Percentiles rank a stretch among this genome's conserved stretches.
Conservation (phyloP, 2,888 invertebrate species). For the Tiliacea citrago region DNA sequence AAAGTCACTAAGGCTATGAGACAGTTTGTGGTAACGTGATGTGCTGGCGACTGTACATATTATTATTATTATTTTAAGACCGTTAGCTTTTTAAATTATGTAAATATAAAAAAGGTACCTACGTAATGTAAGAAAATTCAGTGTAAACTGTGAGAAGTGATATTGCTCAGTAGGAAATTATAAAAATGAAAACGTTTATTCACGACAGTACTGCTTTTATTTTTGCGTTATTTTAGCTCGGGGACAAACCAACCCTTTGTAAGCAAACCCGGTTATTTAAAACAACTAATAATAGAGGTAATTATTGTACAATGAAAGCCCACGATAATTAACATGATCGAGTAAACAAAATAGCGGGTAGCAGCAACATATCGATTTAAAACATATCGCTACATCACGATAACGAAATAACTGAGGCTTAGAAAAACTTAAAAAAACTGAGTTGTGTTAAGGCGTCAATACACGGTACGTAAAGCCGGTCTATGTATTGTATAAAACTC, state of each 20-base stretch:
- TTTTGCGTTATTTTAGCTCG: neutral
- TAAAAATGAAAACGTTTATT: neutral
- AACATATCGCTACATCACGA: constrained; percentile 61
- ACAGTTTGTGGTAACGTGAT: too few species aligned
- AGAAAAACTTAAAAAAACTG: constrained; percentile 54
- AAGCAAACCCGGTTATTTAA: constrained; percentile 1
- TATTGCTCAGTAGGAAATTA: too few species aligned
- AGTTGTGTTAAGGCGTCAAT: constrained; percentile 29
- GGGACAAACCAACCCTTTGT: neutral
- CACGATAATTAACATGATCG: constrained; percentile 26
- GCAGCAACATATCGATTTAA: constrained; percentile 51
- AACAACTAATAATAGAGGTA: constrained; percentile 4
- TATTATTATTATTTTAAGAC: too few species aligned
- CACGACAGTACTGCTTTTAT: neutral
- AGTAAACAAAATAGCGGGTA: constrained; percentile 43
- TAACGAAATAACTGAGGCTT: constrained; percentile 60
- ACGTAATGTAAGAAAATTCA: too few species aligned
- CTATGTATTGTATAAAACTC: neutral
- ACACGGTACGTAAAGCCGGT: constrained; percentile 6
- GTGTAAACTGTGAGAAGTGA: too few species aligned
- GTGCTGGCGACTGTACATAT: too few species aligned
- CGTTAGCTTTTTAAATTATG: too few species aligned
- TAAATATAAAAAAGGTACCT: too few species aligned
- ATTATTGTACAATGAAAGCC: constrained; percentile 31
- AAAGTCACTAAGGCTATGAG: too few species aligned